These are phyloP conservation scores for Gonioctena quinquepunctata DNA, from an alignment of 1,140 invertebrate genomes.

Conservation along the genomic window DNA sequence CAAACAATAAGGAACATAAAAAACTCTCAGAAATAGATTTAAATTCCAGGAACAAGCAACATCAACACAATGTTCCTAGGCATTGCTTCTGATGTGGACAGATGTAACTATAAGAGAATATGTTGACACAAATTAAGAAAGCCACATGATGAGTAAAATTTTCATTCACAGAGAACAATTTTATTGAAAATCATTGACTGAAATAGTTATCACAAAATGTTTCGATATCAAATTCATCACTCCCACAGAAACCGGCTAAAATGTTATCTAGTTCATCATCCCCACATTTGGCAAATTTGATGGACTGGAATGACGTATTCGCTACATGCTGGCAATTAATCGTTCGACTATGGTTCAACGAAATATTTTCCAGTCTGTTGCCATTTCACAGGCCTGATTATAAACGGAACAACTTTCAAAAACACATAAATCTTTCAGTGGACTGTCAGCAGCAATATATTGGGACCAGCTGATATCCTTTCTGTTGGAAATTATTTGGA, in stretches of 20 bases:
- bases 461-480: background rate
- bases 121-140: too few species aligned
- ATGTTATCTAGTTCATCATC: background rate
- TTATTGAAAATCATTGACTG: too few species aligned
- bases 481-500: background rate
- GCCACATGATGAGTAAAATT: too few species aligned
- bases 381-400: background rate
- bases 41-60: too few species aligned
- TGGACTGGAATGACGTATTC: background rate
- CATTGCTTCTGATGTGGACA: too few species aligned
- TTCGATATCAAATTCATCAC: too few species aligned
- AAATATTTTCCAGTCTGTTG: background rate
- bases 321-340: background rate
- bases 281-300: background rate
- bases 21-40: too few species aligned
- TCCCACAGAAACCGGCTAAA: background rate
- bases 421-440: background rate
- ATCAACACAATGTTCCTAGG: too few species aligned
- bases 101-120: too few species aligned
- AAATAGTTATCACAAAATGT: too few species aligned
- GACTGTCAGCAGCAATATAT: background rate
- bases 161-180: too few species aligned
- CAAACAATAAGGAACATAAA: too few species aligned
- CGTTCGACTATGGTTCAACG: background rate
- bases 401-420: constrained; percentile 2